Evolutionary conservation across 2,888 invertebrate species (phyloP).

Genomic region (Tricholauxania praeusta): DNA sequence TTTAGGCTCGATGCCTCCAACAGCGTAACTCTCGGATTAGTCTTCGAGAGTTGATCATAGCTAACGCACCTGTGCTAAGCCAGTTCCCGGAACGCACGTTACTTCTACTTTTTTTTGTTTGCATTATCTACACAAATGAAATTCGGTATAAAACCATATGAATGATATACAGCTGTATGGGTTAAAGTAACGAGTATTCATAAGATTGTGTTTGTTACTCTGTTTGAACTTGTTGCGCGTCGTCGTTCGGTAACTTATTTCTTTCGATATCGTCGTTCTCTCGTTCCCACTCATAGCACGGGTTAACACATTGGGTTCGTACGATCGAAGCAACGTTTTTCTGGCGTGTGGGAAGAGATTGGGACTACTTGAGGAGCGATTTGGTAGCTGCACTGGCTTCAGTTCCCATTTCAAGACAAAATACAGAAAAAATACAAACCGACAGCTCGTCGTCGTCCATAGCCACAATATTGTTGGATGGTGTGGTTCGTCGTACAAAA

Average conservation of each 20-base stretch:
- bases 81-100: slow-evolving; percentile 43
- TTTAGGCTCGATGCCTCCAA: slow-evolving; percentile 56
- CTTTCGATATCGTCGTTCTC: slow-evolving; percentile 47
- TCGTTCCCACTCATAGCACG: slow-evolving; percentile 35
- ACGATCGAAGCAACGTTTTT: slow-evolving; percentile 47
- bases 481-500: slow-evolving; percentile 28
- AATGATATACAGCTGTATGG: slow-evolving; percentile 27
- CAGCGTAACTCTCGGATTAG: slow-evolving; percentile 60
- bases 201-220: slow-evolving; percentile 14
- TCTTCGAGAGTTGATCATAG: slow-evolving; percentile 67
- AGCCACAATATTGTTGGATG: slow-evolving; percentile 32
- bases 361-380: slow-evolving; percentile 69
- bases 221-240: slow-evolving; percentile 40
- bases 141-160: not conserved
- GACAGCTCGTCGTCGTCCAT: slow-evolving; percentile 17
- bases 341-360: slow-evolving; percentile 67
- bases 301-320: slow-evolving; percentile 23
- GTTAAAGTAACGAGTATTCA: slow-evolving; percentile 20
- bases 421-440: slow-evolving; percentile 64
- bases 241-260: slow-evolving; percentile 37
- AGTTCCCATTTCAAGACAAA: slow-evolving; percentile 68
- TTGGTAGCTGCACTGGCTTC: slow-evolving; percentile 69
- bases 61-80: slow-evolving; percentile 63
- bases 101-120: slow-evolving; percentile 31
- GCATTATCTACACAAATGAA: slow-evolving; percentile 30